phyloP scores from a whole-genome alignment of 2,888 invertebrate species.

The Drosophila gaucha region DNA sequence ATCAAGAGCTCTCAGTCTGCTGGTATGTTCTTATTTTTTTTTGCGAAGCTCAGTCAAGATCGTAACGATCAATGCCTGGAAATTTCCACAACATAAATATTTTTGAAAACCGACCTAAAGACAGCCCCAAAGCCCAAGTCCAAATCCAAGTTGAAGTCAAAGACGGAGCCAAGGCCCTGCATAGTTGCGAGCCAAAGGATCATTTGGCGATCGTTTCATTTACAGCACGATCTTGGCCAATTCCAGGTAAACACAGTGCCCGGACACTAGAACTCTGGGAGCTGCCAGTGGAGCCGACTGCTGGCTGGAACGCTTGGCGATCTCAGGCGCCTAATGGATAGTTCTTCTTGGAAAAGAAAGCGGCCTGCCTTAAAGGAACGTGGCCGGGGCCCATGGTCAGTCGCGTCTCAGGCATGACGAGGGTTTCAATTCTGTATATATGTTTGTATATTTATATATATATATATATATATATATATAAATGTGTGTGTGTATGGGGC shows the following conservation, averaged over 20 bases:
- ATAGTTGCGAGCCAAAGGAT: slow-evolving; percentile 46
- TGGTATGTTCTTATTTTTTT: background rate
- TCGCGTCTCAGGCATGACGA: slow-evolving; percentile 33
- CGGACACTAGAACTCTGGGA: slow-evolving; percentile 10
- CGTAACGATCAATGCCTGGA: slow-evolving; percentile 35
- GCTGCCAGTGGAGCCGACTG: slow-evolving; percentile 11
- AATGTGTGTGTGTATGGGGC: slow-evolving; percentile 5
- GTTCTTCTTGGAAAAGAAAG: slow-evolving; percentile 78
- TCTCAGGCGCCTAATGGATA: slow-evolving; percentile 80
- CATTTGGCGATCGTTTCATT: slow-evolving; percentile 66
- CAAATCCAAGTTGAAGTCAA: slow-evolving; percentile 1
- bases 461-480: too few species aligned
- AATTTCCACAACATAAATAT: slow-evolving; percentile 60
- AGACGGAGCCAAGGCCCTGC: slow-evolving; percentile 3
- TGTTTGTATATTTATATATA: too few species aligned
- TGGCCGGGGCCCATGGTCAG: slow-evolving; percentile 55
- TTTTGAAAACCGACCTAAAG: slow-evolving; percentile 41
- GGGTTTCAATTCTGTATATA: background rate
- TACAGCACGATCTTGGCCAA: slow-evolving; percentile 66
- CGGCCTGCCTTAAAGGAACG: slow-evolving; percentile 79
- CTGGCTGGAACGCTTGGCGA: slow-evolving; percentile 49
- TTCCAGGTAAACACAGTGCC: slow-evolving; percentile 65
- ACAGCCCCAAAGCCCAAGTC: slow-evolving; percentile 16
- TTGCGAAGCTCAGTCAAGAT: slow-evolving; percentile 21
- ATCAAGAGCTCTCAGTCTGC: background rate